Percentiles rank a stretch among this genome's conserved stretches.
Conservation (phyloP, 1,140 invertebrate species). For the Geopemphigus sp. region DNA sequence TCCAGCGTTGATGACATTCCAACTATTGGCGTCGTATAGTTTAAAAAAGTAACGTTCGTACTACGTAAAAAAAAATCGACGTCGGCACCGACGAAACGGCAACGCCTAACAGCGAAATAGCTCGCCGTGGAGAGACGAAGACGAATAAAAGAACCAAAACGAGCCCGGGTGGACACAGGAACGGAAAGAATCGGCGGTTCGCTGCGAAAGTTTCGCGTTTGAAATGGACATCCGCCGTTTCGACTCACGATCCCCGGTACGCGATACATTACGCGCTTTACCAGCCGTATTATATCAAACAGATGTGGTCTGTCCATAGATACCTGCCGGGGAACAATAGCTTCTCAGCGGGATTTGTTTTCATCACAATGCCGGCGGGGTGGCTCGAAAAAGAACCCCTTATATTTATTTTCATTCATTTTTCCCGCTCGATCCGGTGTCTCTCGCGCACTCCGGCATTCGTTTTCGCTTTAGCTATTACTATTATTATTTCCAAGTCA, state of each 20-base stretch:
- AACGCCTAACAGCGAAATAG: too few species aligned
- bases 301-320: conserved; percentile 41
- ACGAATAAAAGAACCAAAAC: too few species aligned
- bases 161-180: too few species aligned
- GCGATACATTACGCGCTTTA: background rate
- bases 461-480: conserved; percentile 22
- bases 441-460: background rate
- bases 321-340: conserved; percentile 34
- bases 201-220: too few species aligned
- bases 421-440: conserved; percentile 5
- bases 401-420: conserved; percentile 44
- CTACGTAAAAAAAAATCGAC: too few species aligned
- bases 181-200: too few species aligned
- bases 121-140: too few species aligned
- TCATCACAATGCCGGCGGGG: conserved; percentile 48
- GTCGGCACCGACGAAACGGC: too few species aligned
- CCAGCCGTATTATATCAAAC: conserved; percentile 21
- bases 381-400: conserved; percentile 28
- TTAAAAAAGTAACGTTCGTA: too few species aligned
- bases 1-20: too few species aligned
- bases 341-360: conserved; percentile 47
- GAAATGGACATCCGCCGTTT: too few species aligned
- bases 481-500: conserved; percentile 45
- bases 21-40: too few species aligned
- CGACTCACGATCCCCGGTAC: background rate